Conservation (phyloP, 2,113 vertebrate genomes). For the Indicator indicator region DNA sequence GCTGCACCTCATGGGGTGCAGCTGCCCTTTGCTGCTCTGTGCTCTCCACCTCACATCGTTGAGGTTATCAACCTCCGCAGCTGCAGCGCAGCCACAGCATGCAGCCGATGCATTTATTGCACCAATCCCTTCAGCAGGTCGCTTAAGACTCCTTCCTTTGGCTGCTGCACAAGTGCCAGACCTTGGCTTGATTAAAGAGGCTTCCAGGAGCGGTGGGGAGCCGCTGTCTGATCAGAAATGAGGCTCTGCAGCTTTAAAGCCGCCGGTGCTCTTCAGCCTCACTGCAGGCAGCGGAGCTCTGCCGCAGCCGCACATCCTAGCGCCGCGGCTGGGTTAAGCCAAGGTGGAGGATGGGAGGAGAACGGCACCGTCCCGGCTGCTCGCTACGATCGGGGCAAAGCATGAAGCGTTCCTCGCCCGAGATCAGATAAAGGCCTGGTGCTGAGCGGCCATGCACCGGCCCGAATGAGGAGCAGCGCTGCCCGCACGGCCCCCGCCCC, state of each 20-base stretch:
- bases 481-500: slow-evolving; percentile 73
- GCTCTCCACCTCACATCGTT: neutral
- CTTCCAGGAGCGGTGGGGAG: neutral
- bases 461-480: slow-evolving; percentile 71
- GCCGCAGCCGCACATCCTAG: slow-evolving; percentile 75
- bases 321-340: slow-evolving; percentile 66
- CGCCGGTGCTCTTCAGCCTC: neutral
- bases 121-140: neutral
- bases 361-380: slow-evolving; percentile 91
- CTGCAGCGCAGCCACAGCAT: neutral
- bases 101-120: too few species aligned
- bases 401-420: slow-evolving; percentile 80
- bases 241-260: slow-evolving; percentile 77
- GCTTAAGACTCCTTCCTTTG: too few species aligned
- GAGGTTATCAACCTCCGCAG: neutral
- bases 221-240: neutral
- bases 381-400: slow-evolving; percentile 85
- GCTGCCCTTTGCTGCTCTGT: neutral
- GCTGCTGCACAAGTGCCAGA: neutral
- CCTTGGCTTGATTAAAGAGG: neutral
- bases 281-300: slow-evolving; percentile 80
- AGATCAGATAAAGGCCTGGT: slow-evolving; percentile 71
- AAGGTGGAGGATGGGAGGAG: slow-evolving; percentile 91
- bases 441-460: slow-evolving; percentile 55
- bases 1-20: neutral